Percentiles rank a stretch among this genome's conserved stretches.
Evolutionary conservation across 2,888 invertebrate species (phyloP).

Genomic region (Napeogenes sylphis): DNA sequence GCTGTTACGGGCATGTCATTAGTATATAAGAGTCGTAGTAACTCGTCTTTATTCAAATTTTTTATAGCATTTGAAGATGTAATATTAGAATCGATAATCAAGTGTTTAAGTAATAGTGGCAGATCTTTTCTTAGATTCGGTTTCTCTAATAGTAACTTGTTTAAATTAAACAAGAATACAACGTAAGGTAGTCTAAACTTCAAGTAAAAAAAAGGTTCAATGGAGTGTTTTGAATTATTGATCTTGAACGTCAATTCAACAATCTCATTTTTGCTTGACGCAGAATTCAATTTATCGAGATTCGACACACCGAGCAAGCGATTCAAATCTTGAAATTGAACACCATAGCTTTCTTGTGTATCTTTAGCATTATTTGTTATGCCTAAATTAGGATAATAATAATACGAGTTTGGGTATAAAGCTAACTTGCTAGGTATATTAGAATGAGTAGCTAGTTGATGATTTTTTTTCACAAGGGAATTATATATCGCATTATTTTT

Average conservation of each 20-base stretch:
- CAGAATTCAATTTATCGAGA: conserved; percentile 41
- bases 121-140: conserved; percentile 43
- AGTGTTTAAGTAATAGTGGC: conserved; percentile 41
- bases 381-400: conserved; percentile 4
- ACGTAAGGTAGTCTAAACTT: conserved; percentile 55
- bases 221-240: conserved; percentile 44
- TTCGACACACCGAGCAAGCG: conserved; percentile 40
- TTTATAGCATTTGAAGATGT: conserved; percentile 46
- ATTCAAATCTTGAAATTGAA: conserved; percentile 35
- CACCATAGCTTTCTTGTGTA: conserved; percentile 21
- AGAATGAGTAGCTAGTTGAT: neutral
- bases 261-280: conserved; percentile 36
- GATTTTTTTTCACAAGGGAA: neutral
- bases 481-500: neutral
- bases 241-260: conserved; percentile 58
- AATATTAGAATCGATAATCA: conserved; percentile 32
- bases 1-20: conserved; percentile 51
- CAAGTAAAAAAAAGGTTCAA: conserved; percentile 52
- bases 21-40: conserved; percentile 41
- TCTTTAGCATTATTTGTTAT: conserved; percentile 20
- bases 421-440: neutral
- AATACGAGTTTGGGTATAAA: conserved; percentile 1
- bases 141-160: conserved; percentile 37
- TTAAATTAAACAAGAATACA: conserved; percentile 41
- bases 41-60: conserved; percentile 41